Base-by-base conservation (phyloP, 2,113 vertebrate species). In the Chloropsis hardwickii region DNA sequence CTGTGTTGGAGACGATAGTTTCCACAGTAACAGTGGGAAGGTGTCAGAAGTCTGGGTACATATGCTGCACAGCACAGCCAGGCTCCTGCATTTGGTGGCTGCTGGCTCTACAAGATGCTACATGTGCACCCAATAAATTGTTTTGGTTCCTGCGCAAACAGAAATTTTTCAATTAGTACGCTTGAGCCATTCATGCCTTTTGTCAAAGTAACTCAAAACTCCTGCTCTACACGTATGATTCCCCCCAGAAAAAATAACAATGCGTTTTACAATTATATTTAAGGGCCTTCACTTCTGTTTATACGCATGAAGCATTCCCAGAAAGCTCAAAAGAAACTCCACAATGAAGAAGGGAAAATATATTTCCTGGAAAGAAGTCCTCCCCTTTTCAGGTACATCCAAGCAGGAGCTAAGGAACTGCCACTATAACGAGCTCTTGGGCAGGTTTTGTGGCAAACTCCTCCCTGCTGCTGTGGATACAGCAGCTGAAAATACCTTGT, bases 11-110 rank as follows among this genome's bases (percentile, higher is more conserved):
- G 81, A 85, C 83, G 4, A 56, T 3, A 81, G 65, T 94, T 97
- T 88, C 92, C 86, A 93, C 76, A 95, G 94, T 83, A 92, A 66
- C 86, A 82, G 86, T 6, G 42, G 72, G 61, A 80, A 94, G 97
- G 86, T 88, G 54, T 79, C 31, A 11, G 70, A 58, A 91, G 71
- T 11, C 71, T 92, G 88, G 47, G 93, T 81, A 69, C 64, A 86
- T 13, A 25, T 8, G 64, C n/a, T 53, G 92, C 73, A 74, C 81
- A 74, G 83, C 17, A 7, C 39, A 73, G 81, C 42, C 2, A 79
- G 48, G 39, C 87, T 82, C 48, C 79, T 83, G 80, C 71, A 14
- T 48, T 62, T 77, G 71, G 79, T 47, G 62, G 71, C 56, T 70
- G 64, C 71, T 77, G 79, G 27, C 71, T 83, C 56, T 20, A 24